phyloP scores from a whole-genome alignment of 2,888 invertebrate species.

The Chrysolina oricalcia region DNA sequence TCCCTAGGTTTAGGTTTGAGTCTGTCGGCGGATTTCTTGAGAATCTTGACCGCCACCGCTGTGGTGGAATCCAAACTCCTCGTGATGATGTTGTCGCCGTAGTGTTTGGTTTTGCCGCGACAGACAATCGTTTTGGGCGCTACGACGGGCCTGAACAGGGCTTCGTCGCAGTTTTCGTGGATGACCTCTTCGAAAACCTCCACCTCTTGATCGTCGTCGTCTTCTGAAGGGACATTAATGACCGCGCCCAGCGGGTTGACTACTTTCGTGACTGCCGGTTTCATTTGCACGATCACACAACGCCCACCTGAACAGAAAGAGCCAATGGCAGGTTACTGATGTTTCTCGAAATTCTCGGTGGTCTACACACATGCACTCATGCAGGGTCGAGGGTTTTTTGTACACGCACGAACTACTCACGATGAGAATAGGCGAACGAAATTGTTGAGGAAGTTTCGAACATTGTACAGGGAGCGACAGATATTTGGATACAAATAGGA shows the following conservation, averaged over 20 bases:
- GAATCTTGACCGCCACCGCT: constrained; percentile 61
- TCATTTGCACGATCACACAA: constrained; percentile 70
- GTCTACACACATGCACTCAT: constrained; percentile 41
- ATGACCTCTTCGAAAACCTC: constrained; percentile 68
- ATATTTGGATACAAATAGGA: no score
- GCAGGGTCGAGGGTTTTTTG: constrained; percentile 9
- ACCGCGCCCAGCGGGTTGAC: constrained; percentile 87
- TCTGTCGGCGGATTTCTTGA: constrained; percentile 51
- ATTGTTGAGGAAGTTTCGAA: no score
- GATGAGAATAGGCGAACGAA: no score
- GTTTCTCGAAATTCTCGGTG: constrained; percentile 20
- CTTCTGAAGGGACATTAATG: constrained; percentile 73
- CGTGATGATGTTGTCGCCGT: constrained; percentile 59
- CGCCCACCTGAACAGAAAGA: constrained; percentile 85
- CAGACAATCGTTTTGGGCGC: constrained; percentile 71
- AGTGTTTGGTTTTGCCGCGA: constrained; percentile 45
- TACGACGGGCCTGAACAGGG: constrained; percentile 80
- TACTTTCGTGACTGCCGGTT: constrained; percentile 77
- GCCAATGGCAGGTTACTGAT: constrained; percentile 84
- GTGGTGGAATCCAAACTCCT: constrained; percentile 61
- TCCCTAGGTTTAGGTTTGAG: constrained; percentile 45
- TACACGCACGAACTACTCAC: constrained; percentile 7
- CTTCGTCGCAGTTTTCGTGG: constrained; percentile 80
- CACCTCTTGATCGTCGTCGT: constrained; percentile 63
- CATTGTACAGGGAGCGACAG: no score